These are phyloP conservation scores for Montipora sp. DNA, from an alignment of 64 coral and sea anemone genomes.

Conservation along the genomic window DNA sequence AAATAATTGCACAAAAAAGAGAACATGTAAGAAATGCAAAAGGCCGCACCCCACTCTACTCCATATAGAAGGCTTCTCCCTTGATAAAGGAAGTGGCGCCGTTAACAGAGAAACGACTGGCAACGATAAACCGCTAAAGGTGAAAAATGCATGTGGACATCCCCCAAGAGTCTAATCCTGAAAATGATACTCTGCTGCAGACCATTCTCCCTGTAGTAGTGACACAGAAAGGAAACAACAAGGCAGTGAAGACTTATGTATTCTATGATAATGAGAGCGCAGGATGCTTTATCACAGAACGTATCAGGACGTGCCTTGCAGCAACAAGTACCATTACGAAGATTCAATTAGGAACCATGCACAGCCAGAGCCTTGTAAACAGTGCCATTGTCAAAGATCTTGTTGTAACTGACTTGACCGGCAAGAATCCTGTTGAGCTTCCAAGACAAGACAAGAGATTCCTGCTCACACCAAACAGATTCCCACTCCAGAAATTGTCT, in stretches of 20 bases:
- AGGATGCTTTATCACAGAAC: constrained; percentile 74
- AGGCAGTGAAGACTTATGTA: constrained; percentile 51
- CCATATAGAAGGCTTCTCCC: constrained; percentile 64
- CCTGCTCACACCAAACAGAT: constrained; percentile 65
- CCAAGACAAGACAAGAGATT: constrained; percentile 56
- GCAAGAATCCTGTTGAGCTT: constrained; percentile 60
- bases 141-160: constrained; percentile 42
- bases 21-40: constrained; percentile 61
- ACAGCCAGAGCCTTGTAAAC: constrained; percentile 48
- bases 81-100: background rate
- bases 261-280: constrained; percentile 77
- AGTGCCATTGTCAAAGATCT: constrained; percentile 53
- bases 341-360: constrained; percentile 75
- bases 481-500: constrained; percentile 57
- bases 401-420: constrained; percentile 53
- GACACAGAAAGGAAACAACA: constrained; percentile 33
- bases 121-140: constrained; percentile 26
- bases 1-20: constrained; percentile 53
- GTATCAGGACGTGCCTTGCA: constrained; percentile 37
- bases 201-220: constrained; percentile 72
- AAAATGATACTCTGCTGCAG: constrained; percentile 39
- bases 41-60: constrained; percentile 76
- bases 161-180: constrained; percentile 12
- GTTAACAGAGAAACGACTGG: constrained; percentile 20
- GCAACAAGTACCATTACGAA: constrained; percentile 49